Evolutionary conservation across 2,113 vertebrate species (phyloP).

Genomic region (Gadus chalcogrammus): DNA sequence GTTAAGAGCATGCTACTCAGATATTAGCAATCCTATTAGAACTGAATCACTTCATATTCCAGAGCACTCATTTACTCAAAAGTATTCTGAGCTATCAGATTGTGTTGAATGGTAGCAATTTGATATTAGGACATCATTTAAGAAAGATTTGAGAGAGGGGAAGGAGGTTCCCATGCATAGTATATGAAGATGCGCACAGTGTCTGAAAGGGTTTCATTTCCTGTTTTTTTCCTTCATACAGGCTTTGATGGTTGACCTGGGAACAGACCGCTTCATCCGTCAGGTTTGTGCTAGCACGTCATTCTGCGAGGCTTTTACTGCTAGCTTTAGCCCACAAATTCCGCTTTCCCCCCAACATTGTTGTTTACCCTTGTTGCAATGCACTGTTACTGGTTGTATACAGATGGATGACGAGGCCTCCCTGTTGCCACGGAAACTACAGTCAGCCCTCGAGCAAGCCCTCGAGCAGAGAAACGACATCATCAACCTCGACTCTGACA

Average conservation of each 20-base stretch:
- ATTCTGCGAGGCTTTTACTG: background rate
- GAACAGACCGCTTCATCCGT: conserved; percentile 94
- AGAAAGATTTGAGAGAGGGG: background rate
- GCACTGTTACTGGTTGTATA: conserved; percentile 39
- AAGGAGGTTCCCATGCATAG: background rate
- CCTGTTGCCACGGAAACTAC: conserved; percentile 92
- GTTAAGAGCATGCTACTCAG: background rate
- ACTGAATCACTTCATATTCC: conserved; percentile 12
- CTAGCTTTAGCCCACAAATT: conserved; percentile 27
- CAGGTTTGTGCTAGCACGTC: conserved; percentile 76
- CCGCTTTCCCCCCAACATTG: conserved; percentile 3
- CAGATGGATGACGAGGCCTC: conserved; percentile 99
- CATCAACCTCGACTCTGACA: conserved; percentile 95
- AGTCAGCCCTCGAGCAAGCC: conserved; percentile 95
- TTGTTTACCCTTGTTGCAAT: conserved; percentile 49
- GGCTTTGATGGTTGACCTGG: conserved; percentile 97
- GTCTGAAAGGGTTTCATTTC: background rate
- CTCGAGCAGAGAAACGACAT: conserved; percentile 95
- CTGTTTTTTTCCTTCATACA: conserved; percentile 49
- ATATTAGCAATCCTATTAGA: background rate
- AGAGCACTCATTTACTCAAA: background rate
- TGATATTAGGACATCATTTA: background rate
- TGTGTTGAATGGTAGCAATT: background rate
- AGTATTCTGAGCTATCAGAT: conserved; percentile 8
- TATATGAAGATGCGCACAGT: too few relatives aligned